Evolutionary conservation across 92 coral and sea anemone species (phyloP).

Genomic region (Virgularia gustaviana): DNA sequence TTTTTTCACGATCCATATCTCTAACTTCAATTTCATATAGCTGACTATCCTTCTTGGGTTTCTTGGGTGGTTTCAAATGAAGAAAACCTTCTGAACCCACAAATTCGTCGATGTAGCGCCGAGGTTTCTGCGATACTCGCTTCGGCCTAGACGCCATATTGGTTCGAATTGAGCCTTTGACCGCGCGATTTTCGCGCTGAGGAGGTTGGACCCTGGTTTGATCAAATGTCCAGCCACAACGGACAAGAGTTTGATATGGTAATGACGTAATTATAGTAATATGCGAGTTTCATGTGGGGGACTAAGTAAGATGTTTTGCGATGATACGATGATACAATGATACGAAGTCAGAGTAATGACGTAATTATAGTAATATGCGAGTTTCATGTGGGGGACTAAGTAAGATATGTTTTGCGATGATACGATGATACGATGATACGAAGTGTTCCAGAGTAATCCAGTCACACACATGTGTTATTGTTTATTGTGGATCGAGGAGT

Average conservation of each 20-base stretch:
- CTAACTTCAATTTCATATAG: constrained; percentile 47
- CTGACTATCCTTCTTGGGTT: constrained; percentile 27
- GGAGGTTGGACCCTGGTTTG: constrained; percentile 25
- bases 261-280: too few species aligned
- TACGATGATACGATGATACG: too few species aligned
- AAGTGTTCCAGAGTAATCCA: too few species aligned
- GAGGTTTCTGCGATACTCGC: constrained; percentile 20
- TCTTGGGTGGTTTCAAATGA: constrained; percentile 2
- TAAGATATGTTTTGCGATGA: too few species aligned
- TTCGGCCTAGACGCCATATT: constrained; percentile 50
- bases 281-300: too few species aligned
- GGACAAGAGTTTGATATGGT: constrained; percentile 53
- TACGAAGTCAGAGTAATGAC: too few species aligned
- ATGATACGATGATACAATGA: too few species aligned
- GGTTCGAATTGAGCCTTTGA: not conserved
- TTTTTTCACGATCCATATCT: constrained; percentile 46
- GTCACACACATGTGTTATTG: too few species aligned
- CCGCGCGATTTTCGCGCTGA: constrained; percentile 24
- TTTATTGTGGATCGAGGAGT: too few species aligned
- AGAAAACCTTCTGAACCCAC: not conserved
- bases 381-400: too few species aligned
- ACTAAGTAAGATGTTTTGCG: too few species aligned
- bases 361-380: too few species aligned
- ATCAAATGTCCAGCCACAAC: constrained; percentile 39
- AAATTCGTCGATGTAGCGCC: constrained; percentile 33